Evolutionary conservation across 1,140 invertebrate species (phyloP).

Genomic region (Rhyacophila brunnea): DNA sequence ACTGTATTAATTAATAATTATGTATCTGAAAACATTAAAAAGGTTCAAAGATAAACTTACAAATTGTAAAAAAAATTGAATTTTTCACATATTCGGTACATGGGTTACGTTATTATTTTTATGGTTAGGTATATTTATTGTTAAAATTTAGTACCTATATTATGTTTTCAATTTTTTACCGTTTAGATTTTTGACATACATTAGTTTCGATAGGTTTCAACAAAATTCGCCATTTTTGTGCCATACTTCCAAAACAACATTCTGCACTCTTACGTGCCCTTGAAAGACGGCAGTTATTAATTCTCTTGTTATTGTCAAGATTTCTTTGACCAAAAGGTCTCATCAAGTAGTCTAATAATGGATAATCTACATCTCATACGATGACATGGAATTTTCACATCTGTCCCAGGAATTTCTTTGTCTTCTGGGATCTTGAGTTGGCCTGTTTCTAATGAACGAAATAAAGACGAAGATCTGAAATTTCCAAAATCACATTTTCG

Average conservation of each 20-base stretch:
- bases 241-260: conserved; percentile 10
- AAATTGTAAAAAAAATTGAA: too few species aligned
- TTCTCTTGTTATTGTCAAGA: conserved; percentile 6
- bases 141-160: too few species aligned
- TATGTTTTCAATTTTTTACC: too few species aligned
- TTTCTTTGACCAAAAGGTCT: conserved; percentile 8
- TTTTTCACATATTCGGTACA: too few species aligned
- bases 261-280: conserved; percentile 5
- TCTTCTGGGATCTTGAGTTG: conserved; percentile 3
- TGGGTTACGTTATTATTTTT: conserved; percentile 1
- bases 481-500: conserved; percentile 9
- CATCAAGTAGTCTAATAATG: conserved; percentile 5
- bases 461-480: too few species aligned
- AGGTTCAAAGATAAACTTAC: too few species aligned
- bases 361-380: conserved; percentile 8
- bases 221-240: conserved; percentile 13
- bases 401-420: conserved; percentile 6
- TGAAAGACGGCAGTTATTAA: not conserved
- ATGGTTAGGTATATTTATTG: too few species aligned
- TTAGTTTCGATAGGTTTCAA: conserved; percentile 8
- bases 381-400: conserved; percentile 2
- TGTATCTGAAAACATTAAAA: too few species aligned
- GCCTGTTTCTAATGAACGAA: too few species aligned
- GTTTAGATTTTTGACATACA: conserved; percentile 3
- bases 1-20: too few species aligned